Evolutionary conservation across 2,888 invertebrate genomes (phyloP), one percentile per base, ranked within the genome.

Genomic region (Apotomis capreana): DNA sequence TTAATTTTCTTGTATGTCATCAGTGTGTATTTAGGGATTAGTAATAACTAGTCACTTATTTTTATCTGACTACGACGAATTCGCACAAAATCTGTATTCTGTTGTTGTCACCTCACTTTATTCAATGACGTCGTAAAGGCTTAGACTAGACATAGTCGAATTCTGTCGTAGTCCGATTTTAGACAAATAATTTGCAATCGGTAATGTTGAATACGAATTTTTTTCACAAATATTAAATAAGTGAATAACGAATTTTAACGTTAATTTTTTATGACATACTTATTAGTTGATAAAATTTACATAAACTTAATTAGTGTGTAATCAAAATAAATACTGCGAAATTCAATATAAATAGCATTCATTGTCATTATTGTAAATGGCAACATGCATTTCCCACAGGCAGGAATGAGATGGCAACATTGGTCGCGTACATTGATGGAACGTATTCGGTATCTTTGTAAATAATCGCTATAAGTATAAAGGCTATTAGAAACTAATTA

Each of bases 401-500:
- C 61, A 52, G 55, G 51, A 0, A 62, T 13, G 49, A 37, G 15
- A 59, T 55, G 52, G 62, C 54, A 65, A 64, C 54, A 57, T 58
- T 68, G 64, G 68, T 63, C 68, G 61, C 61, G 49, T 40, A 15
- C 65, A 60, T 60, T 81, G 76, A 69, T 67, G 76, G 76, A 79
- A 80, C 83, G 77, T 84, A 85, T 88, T 85, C 80, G 77, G 80
- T 85, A 87, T 77, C 76, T 76, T 37, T 92, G 91, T 92, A 92
- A 87, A 92, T 91, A 90, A 84, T 87, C 78, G 88, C 89, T 88
- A 84, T 86, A 89, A 85, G 84, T 86, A 88, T 86, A 83, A 88
- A 85, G 5, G 88, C 88, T 91, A 90, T 83, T 84, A 87, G 89
- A 82, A 83, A 79, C 79, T 76, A 89, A 90, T 87, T 90, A 91